Conservation (phyloP, 2,113 vertebrate species). For the Geothlypis trichas region DNA sequence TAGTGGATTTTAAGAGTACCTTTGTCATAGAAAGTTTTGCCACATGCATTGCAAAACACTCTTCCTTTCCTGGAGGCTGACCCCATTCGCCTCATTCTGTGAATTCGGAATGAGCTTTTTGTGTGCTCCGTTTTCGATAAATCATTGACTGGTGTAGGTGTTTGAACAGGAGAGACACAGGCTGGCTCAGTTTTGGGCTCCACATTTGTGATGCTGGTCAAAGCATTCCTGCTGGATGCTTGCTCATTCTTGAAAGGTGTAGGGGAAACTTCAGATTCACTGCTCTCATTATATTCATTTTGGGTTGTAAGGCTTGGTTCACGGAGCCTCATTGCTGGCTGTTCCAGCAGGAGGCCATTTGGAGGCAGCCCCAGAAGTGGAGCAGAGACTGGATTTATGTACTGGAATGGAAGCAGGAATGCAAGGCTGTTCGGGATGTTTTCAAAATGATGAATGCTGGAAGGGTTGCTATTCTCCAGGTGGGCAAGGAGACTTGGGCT, state of each 20-base stretch:
- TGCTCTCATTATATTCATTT: constrained; percentile 92
- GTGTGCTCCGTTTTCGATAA: constrained; percentile 90
- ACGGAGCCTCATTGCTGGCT: constrained; percentile 88
- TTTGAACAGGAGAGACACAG: constrained; percentile 84
- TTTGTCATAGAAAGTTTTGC: constrained; percentile 99
- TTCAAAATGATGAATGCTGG: constrained; percentile 98
- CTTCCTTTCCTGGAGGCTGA: constrained; percentile 95
- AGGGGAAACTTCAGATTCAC: constrained; percentile 95
- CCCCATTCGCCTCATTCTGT: constrained; percentile 96
- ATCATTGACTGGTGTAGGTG: constrained; percentile 76
- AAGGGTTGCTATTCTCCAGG: constrained; percentile 95
- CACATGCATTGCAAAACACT: constrained; percentile 97
- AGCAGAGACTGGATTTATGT: constrained; percentile 97
- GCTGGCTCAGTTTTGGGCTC: constrained; percentile 95
- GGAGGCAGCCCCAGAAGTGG: constrained; percentile 94
- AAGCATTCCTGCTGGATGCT: constrained; percentile 85
- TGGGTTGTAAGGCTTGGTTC: constrained; percentile 91
- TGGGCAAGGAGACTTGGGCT: constrained; percentile 95
- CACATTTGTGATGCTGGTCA: constrained; percentile 88
- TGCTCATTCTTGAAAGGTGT: constrained; percentile 92
- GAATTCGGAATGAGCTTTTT: constrained; percentile 95
- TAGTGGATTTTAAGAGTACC: constrained; percentile 99
- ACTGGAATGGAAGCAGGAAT: constrained; percentile 97
- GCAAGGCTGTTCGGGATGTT: constrained; percentile 99
- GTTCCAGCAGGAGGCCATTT: constrained; percentile 91